These are phyloP conservation scores for Barbus barbus DNA, from an alignment of 2,113 vertebrate genomes.

Conservation along the genomic window DNA sequence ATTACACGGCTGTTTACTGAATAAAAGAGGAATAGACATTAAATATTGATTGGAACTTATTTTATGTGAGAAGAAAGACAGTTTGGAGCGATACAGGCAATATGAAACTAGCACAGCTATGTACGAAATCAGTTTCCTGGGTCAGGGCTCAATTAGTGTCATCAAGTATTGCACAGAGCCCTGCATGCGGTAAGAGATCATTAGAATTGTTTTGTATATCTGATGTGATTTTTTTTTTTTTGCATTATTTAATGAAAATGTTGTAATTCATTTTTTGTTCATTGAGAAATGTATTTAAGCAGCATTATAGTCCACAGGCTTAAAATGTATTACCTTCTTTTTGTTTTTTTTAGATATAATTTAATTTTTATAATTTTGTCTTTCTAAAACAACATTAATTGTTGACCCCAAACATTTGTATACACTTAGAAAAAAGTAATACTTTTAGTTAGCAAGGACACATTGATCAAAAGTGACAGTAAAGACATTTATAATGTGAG, in stretches of 20 bases:
- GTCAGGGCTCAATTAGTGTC: background rate
- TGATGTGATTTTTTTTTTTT: background rate
- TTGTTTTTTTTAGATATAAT: background rate
- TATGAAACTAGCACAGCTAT: background rate
- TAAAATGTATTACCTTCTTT: background rate
- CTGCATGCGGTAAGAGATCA: background rate
- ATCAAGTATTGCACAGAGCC: background rate
- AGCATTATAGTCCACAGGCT: background rate
- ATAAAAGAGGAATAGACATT: background rate
- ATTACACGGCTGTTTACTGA: background rate
- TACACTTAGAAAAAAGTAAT: background rate
- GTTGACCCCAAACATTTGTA: background rate
- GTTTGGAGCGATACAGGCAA: background rate
- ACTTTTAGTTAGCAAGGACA: background rate
- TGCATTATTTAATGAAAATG: background rate
- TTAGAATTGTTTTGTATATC: background rate
- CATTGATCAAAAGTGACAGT: background rate
- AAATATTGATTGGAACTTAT: conserved; percentile 1
- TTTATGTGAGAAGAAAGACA: conserved; percentile 2
- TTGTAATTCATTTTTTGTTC: background rate
- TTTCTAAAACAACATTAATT: background rate
- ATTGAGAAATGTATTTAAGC: background rate
- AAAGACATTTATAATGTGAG: background rate
- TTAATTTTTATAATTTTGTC: too few species aligned
- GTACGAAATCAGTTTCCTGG: background rate